Percentiles rank a stretch among this genome's conserved stretches.
Evolutionary conservation across 2,113 vertebrate species (phyloP).

Genomic region (Chaetodon auriga): DNA sequence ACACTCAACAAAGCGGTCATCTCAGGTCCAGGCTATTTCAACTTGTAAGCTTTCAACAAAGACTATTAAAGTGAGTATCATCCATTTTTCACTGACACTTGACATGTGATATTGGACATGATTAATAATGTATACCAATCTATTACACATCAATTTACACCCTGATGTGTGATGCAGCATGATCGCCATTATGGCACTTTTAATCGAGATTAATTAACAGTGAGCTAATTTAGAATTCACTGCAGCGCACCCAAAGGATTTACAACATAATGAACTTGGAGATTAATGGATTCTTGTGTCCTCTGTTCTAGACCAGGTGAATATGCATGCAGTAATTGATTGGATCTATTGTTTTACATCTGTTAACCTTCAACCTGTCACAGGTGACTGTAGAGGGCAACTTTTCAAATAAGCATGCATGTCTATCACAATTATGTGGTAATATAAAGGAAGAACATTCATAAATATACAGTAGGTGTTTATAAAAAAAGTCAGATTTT

Average conservation of each 20-base stretch:
- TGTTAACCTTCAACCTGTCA: conserved; percentile 28
- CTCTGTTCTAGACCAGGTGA: conserved; percentile 31
- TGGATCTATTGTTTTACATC: conserved; percentile 45
- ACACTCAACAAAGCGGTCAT: not conserved
- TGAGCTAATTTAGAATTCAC: conserved; percentile 51
- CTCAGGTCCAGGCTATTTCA: not conserved
- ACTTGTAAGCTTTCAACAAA: not conserved
- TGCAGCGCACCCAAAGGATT: conserved; percentile 47
- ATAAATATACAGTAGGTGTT: no score
- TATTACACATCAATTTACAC: conserved; percentile 37
- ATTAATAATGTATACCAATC: conserved; percentile 52
- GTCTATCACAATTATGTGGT: no score
- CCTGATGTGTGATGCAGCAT: conserved; percentile 17
- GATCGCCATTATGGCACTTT: conserved; percentile 38
- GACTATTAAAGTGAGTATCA: not conserved
- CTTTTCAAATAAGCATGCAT: not conserved
- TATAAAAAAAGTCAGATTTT: no score
- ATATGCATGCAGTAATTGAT: conserved; percentile 36
- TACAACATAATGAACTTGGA: conserved; percentile 46
- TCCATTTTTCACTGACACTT: conserved; percentile 17
- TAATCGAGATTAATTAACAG: conserved; percentile 65
- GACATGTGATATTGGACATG: conserved; percentile 32
- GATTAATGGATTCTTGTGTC: conserved; percentile 18
- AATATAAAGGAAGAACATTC: no score
- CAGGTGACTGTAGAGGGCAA: not conserved